Percentiles rank a stretch among this genome's conserved stretches.
Evolutionary conservation across 2,888 invertebrate species (phyloP).

Genomic region (Xestia c-nigrum): DNA sequence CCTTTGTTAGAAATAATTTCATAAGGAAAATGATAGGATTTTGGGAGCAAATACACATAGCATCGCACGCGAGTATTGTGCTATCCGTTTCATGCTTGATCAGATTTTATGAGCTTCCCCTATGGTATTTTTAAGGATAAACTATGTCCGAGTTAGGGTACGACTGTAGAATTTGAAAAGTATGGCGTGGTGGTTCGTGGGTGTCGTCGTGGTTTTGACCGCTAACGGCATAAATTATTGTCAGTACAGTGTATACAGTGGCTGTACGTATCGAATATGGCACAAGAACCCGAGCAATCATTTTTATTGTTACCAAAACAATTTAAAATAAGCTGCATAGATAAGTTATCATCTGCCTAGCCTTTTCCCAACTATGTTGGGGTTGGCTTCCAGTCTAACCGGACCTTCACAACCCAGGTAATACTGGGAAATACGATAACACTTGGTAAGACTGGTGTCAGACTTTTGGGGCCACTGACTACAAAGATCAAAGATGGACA

Average conservation of each 20-base stretch:
- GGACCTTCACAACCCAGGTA: no score
- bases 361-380: no score
- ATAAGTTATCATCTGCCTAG: no score
- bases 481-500: no score
- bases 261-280: background rate
- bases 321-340: constrained; percentile 1
- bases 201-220: background rate
- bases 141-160: background rate
- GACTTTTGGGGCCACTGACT: no score
- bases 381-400: no score
- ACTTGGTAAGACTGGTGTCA: no score
- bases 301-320: background rate
- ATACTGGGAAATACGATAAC: no score
- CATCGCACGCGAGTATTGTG: constrained; percentile 44
- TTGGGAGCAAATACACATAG: constrained; percentile 35
- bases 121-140: constrained; percentile 15
- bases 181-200: no score
- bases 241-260: background rate
- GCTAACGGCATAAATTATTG: background rate
- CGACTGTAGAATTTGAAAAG: background rate
- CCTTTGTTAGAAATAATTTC: constrained; percentile 56
- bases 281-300: background rate
- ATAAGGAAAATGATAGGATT: constrained; percentile 54
- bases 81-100: constrained; percentile 45
- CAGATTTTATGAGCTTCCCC: constrained; percentile 33